phyloP scores from a whole-genome alignment of 1,140 invertebrate species.

The Hycleus cichorii region DNA sequence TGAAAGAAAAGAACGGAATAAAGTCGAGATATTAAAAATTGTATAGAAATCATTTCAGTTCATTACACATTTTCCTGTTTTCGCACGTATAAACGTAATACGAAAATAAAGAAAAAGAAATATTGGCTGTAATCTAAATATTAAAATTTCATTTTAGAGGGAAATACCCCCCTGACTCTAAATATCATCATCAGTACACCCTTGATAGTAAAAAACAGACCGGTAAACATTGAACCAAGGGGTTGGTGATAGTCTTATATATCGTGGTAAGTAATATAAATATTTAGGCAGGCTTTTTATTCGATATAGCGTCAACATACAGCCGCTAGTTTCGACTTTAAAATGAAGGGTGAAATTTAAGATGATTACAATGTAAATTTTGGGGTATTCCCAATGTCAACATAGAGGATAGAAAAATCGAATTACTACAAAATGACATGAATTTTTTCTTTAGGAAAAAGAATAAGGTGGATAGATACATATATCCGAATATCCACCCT shows the following conservation, averaged over 20 bases:
- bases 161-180: background rate
- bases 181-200: constrained; percentile 1
- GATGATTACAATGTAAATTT: constrained; percentile 14
- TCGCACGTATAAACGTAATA: background rate
- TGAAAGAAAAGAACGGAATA: too few species aligned
- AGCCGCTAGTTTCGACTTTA: background rate
- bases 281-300: constrained; percentile 15
- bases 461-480: too few species aligned
- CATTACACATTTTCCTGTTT: too few species aligned
- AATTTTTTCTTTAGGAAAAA: too few species aligned
- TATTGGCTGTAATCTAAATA: constrained; percentile 1
- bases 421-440: too few species aligned
- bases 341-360: constrained; percentile 6
- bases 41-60: too few species aligned
- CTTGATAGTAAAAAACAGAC: too few species aligned
- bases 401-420: background rate
- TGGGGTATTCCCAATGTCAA: constrained; percentile 8
- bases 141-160: constrained; percentile 12
- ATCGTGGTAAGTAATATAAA: constrained; percentile 9
- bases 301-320: background rate
- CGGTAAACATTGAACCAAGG: background rate
- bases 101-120: constrained; percentile 1
- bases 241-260: background rate
- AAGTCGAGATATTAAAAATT: too few species aligned
- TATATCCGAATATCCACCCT: background rate